Base-by-base conservation (phyloP, 2,888 invertebrate genomes). In the Dolomedes plantarius region DNA sequence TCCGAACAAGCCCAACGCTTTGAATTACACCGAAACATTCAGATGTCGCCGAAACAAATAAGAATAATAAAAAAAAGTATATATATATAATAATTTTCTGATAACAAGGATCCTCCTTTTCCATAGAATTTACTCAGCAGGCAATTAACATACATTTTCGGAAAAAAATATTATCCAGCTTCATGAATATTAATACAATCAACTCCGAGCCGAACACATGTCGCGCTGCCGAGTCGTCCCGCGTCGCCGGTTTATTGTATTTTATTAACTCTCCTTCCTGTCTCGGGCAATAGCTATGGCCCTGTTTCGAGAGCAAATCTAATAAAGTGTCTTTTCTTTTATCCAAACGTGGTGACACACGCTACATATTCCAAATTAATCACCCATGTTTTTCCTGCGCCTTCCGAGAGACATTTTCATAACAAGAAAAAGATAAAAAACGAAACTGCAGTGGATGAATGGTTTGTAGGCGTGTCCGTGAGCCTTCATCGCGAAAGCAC, bases 401-500 rank as follows among this genome's bases (percentile, higher is more conserved):
- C 2, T 46, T 46, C 19, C 23, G 3, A 1, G 3, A 23, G 19
- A 23, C 56, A 23, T 23, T 56, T 23, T 56, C 56, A 23, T 56
- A 23, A 56, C 23, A 1, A 5, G 23, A 23, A 23, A 23, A 56
- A 56, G 3, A 46, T 46, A 16, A 36, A 36, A 5, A 11, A 5
- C 16, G 9, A 5, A 46, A 46, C 41, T 13, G 9, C 41, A 46
- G 41, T 46, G 41, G 41, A 56, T 56, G 56, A 56, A 23, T 56
- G 32, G 72, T 19, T 31, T n/a, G 31, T 32, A 11, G 72, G 72
- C 46, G 56, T 28, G 41, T 39, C 23, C 46, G 56, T 29, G 72
- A 73, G 32, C 56, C 56, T 56, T 73, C 56, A 73, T 23, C 56
- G 23, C 31, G 23, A 62, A 62, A 28, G 39, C 64, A 65, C 74